Conservation (phyloP, 1,140 invertebrate genomes). For the Drosophila kanapiae region DNA sequence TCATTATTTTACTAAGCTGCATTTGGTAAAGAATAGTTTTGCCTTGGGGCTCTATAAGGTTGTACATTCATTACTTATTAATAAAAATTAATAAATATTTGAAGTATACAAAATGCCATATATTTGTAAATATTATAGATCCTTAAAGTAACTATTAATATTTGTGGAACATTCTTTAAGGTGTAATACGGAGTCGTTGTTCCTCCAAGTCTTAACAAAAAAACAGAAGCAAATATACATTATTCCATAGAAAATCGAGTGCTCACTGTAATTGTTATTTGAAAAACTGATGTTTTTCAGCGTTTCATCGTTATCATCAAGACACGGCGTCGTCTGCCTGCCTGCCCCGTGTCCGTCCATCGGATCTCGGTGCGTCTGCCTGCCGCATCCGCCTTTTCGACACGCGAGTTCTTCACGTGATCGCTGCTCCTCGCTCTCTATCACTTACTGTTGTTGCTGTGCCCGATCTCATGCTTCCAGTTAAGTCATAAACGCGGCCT, state of each 20-base stretch:
- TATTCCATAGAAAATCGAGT: neutral
- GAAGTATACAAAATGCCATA: neutral
- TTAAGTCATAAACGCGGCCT: slow-evolving; percentile 59
- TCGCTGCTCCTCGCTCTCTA: slow-evolving; percentile 15
- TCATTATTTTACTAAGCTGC: neutral
- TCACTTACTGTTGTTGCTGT: slow-evolving; percentile 6
- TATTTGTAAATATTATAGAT: too few species aligned
- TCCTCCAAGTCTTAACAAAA: too few species aligned
- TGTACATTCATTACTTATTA: neutral
- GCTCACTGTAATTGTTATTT: slow-evolving; percentile 48
- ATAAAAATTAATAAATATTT: neutral
- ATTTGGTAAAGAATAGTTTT: neutral
- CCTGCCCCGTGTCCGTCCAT: slow-evolving; percentile 16
- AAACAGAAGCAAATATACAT: neutral
- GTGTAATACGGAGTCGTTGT: too few species aligned
- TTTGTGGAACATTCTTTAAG: too few species aligned
- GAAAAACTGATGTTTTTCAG: slow-evolving; percentile 55
- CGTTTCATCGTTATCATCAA: slow-evolving; percentile 56
- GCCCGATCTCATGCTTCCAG: slow-evolving; percentile 38
- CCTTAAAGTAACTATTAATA: too few species aligned
- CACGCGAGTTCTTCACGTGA: slow-evolving; percentile 70
- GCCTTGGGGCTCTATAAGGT: neutral
- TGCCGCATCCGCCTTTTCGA: slow-evolving; percentile 28
- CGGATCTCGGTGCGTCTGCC: slow-evolving; percentile 41
- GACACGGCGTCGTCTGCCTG: slow-evolving; percentile 39